Evolutionary conservation across 2,888 invertebrate genomes (phyloP).

Genomic region (Empis stercorea): DNA sequence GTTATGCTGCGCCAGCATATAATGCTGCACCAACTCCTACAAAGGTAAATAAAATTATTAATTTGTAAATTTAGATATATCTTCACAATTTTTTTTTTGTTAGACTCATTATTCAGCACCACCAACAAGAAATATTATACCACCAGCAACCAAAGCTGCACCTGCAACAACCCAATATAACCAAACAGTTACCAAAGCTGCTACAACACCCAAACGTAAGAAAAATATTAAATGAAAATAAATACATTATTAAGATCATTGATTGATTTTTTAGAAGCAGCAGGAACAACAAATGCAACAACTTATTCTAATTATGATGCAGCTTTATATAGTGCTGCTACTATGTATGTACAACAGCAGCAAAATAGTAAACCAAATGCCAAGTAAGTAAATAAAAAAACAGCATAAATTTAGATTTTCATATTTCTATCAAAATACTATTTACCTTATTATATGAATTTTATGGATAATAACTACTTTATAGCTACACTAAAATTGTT

Average conservation of each 20-base stretch:
- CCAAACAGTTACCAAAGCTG: slow-evolving; percentile 17
- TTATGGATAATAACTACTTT: too few species aligned
- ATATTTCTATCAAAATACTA: too few species aligned
- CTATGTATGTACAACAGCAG: slow-evolving; percentile 86
- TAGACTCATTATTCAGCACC: slow-evolving; percentile 42
- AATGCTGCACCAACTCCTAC: slow-evolving; percentile 30
- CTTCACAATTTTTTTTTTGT: background rate
- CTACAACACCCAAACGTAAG: slow-evolving; percentile 43
- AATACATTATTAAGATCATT: background rate
- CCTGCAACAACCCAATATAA: slow-evolving; percentile 11
- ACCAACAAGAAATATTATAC: slow-evolving; percentile 51
- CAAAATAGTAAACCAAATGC: slow-evolving; percentile 36
- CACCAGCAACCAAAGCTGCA: slow-evolving; percentile 42
- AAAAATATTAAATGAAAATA: slow-evolving; percentile 14
- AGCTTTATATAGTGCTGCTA: slow-evolving; percentile 89
- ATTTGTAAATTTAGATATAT: background rate
- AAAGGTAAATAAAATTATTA: slow-evolving; percentile 24
- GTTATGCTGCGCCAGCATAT: slow-evolving; percentile 36
- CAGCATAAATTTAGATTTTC: too few species aligned
- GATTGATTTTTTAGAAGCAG: slow-evolving; percentile 13
- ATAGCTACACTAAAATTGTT: too few species aligned
- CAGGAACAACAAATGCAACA: slow-evolving; percentile 45
- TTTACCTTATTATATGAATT: too few species aligned
- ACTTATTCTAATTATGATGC: slow-evolving; percentile 83
- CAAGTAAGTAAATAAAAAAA: slow-evolving; percentile 29